phyloP scores from a whole-genome alignment of 2,888 invertebrate species.

The Pseudolycoriella hygida region DNA sequence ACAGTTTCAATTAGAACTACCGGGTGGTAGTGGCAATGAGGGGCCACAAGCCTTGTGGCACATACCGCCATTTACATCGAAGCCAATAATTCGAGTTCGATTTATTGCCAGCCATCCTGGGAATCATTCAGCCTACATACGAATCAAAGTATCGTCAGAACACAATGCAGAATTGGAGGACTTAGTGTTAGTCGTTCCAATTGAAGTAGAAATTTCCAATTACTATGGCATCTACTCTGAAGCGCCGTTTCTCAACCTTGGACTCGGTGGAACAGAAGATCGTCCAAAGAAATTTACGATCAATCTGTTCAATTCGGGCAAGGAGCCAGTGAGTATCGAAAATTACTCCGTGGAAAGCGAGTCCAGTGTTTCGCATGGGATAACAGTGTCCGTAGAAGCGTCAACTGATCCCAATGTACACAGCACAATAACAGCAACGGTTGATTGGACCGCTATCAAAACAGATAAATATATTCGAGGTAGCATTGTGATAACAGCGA shows the following conservation, averaged over 20 bases:
- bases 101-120: slow-evolving; percentile 59
- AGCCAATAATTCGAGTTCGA: slow-evolving; percentile 71
- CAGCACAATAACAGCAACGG: slow-evolving; percentile 6
- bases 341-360: slow-evolving; percentile 8
- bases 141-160: slow-evolving; percentile 29
- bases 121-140: slow-evolving; percentile 72
- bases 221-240: slow-evolving; percentile 58
- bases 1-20: slow-evolving; percentile 45
- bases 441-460: slow-evolving; percentile 9
- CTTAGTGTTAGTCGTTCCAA: slow-evolving; percentile 49
- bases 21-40: slow-evolving; percentile 47
- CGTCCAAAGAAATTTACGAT: slow-evolving; percentile 36
- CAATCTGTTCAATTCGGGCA: slow-evolving; percentile 18
- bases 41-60: slow-evolving; percentile 76
- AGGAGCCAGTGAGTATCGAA: slow-evolving; percentile 9
- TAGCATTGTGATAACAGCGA: slow-evolving; percentile 6
- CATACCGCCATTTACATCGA: slow-evolving; percentile 75
- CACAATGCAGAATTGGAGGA: slow-evolving; percentile 12
- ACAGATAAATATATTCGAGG: slow-evolving; percentile 6
- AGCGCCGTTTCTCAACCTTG: slow-evolving; percentile 65
- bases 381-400: not conserved
- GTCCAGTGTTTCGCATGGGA: slow-evolving; percentile 2
- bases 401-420: not conserved
- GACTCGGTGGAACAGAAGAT: slow-evolving; percentile 55
- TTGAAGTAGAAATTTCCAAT: slow-evolving; percentile 63